phyloP scores from a whole-genome alignment of 2,797 vertebrate genomes.

The Balearica regulorum region DNA sequence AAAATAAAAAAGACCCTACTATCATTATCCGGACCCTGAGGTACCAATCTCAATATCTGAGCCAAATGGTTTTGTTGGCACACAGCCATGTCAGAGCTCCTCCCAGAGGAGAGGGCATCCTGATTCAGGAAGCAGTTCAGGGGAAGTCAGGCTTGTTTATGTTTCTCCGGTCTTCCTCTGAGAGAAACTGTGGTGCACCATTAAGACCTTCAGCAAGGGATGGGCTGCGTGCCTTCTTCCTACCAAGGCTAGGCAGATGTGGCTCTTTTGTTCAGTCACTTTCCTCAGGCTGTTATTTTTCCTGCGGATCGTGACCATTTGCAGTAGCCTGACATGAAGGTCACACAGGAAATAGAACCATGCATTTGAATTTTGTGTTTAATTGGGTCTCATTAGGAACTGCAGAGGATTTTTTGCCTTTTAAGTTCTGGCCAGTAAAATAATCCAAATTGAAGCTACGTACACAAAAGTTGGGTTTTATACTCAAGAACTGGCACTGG shows the following conservation, averaged over 20 bases:
- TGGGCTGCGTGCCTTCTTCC: neutral
- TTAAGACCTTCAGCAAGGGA: neutral
- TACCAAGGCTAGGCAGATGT: neutral
- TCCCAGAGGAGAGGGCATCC: neutral
- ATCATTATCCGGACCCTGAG: neutral
- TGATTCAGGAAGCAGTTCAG: neutral
- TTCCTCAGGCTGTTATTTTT: slow-evolving; percentile 31
- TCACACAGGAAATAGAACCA: neutral
- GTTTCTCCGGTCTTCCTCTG: neutral
- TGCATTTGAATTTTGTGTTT: slow-evolving; percentile 29
- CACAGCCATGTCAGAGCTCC: neutral
- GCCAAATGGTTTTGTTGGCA: neutral
- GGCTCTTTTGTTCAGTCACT: slow-evolving; percentile 40
- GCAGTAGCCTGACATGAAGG: neutral
- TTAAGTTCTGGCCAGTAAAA: neutral
- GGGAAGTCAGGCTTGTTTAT: neutral
- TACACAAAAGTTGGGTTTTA: neutral
- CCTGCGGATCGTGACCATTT: neutral
- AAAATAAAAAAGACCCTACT: neutral
- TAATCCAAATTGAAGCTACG: neutral
- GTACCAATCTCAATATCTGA: neutral
- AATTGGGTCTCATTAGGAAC: neutral
- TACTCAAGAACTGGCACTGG: neutral
- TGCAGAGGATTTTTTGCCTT: neutral
- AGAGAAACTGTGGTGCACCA: neutral